A percentile compares a stretch with the other conserved stretches of the same genome.
Evolutionary conservation across 2,113 vertebrate genomes (phyloP).

Genomic region (Triplophysa tibetana): DNA sequence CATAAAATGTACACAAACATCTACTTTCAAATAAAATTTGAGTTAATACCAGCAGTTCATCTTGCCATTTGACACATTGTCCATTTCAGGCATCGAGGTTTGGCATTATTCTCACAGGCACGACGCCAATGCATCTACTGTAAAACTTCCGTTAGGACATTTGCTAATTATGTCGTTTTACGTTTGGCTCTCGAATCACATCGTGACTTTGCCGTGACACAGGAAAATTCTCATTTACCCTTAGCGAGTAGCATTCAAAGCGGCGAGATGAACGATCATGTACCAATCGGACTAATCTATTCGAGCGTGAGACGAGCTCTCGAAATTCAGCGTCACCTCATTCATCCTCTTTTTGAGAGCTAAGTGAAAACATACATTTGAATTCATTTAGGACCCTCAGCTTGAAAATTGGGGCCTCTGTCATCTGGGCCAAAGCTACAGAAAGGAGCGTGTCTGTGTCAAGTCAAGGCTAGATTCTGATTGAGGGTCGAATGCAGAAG

Average conservation of each 20-base stretch:
- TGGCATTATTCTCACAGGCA: too few species aligned
- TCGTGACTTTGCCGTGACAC: constrained; percentile 32
- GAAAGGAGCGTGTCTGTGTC: constrained; percentile 4
- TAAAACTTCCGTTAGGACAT: neutral
- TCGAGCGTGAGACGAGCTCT: neutral
- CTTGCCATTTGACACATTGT: too few species aligned
- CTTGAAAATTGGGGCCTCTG: constrained; percentile 20
- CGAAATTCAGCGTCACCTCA: constrained; percentile 8
- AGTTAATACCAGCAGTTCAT: too few species aligned
- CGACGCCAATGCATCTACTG: too few species aligned
- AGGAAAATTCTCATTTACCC: constrained; percentile 23
- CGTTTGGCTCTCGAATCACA: neutral
- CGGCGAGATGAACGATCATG: constrained; percentile 30
- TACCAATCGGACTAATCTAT: constrained; percentile 25
- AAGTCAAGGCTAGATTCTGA: constrained; percentile 24
- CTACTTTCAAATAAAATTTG: too few species aligned
- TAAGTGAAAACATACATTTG: constrained; percentile 27
- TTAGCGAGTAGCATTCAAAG: constrained; percentile 1
- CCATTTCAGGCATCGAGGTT: too few species aligned
- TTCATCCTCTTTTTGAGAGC: neutral
- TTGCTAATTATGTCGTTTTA: constrained; percentile 22
- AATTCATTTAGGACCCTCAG: constrained; percentile 20
- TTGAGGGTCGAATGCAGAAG: constrained; percentile 9
- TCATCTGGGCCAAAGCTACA: constrained; percentile 20
- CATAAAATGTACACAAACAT: too few species aligned